Evolutionary conservation across 30 jellyfish, hydroid and myxozoan genomes (phyloP).

Genomic region (Sanderia malayensis): DNA sequence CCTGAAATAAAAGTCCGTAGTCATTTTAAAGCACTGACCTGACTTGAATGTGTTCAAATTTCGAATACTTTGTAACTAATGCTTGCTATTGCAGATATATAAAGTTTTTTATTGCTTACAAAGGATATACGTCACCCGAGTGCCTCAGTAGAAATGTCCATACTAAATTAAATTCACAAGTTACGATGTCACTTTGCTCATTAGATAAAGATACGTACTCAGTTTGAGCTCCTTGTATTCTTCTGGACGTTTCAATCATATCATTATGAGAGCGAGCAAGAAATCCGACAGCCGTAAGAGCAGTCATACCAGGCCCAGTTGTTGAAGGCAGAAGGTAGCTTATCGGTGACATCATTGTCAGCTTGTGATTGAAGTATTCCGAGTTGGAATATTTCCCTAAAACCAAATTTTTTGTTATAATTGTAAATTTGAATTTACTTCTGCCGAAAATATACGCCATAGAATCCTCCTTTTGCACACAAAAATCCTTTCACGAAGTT

Average conservation of each 20-base stretch:
- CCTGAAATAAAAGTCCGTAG: slow-evolving; percentile 11
- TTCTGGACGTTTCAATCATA: slow-evolving; percentile 9
- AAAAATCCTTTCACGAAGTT: too few species aligned
- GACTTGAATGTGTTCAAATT: too few species aligned
- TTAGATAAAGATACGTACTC: slow-evolving; percentile 16
- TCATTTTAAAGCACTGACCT: too few species aligned
- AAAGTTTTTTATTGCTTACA: too few species aligned
- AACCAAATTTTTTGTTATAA: background rate
- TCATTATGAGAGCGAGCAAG: slow-evolving; percentile 30
- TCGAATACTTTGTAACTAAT: too few species aligned
- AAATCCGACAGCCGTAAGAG: slow-evolving; percentile 6
- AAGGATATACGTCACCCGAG: too few species aligned
- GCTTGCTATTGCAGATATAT: too few species aligned
- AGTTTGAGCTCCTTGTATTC: slow-evolving; percentile 15
- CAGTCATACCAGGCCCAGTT: slow-evolving; percentile 14
- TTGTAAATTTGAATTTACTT: background rate
- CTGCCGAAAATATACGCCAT: too few species aligned
- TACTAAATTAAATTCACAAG: too few species aligned
- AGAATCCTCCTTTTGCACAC: too few species aligned
- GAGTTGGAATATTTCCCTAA: background rate
- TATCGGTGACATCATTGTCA: slow-evolving; percentile 26
- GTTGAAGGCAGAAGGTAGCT: slow-evolving; percentile 29
- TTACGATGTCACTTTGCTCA: too few species aligned
- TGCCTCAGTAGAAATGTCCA: too few species aligned
- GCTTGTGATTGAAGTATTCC: background rate